These are phyloP conservation scores for Taphrorychus bicolor DNA, from an alignment of 2,888 invertebrate species.

Conservation along the genomic window DNA sequence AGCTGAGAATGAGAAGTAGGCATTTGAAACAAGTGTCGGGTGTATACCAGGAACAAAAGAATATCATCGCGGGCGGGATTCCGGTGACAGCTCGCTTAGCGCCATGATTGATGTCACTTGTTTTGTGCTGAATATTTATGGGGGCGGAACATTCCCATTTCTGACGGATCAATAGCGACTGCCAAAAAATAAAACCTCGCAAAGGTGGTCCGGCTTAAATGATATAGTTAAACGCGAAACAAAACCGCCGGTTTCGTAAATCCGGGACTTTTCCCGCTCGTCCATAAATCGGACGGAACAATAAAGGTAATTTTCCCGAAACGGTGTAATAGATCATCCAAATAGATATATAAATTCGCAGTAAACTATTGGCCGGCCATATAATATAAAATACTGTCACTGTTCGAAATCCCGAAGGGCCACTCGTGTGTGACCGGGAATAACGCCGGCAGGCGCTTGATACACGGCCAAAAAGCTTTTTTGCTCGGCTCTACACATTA, in stretches of 20 bases:
- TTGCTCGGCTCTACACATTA: constrained; percentile 31
- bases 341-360: constrained; percentile 57
- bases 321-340: constrained; percentile 54
- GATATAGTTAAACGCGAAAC: neutral
- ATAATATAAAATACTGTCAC: constrained; percentile 55
- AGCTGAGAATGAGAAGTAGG: neutral
- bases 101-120: constrained; percentile 55
- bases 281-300: constrained; percentile 30
- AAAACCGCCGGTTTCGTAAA: constrained; percentile 4
- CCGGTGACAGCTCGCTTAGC: constrained; percentile 54
- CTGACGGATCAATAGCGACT: neutral
- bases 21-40: constrained; percentile 28
- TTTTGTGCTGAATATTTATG: constrained; percentile 57
- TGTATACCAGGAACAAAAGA: constrained; percentile 24
- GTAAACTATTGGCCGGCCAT: constrained; percentile 55
- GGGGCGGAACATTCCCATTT: constrained; percentile 16
- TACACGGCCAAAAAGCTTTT: constrained; percentile 35
- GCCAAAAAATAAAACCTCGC: neutral
- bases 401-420: constrained; percentile 47
- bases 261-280: constrained; percentile 9
- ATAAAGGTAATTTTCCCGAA: constrained; percentile 38
- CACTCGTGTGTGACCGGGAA: constrained; percentile 47
- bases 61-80: constrained; percentile 38
- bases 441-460: constrained; percentile 34
- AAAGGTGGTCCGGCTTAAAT: neutral